phyloP scores from a whole-genome alignment of 2,113 vertebrate species.

The Chelonoidis abingdonii region DNA sequence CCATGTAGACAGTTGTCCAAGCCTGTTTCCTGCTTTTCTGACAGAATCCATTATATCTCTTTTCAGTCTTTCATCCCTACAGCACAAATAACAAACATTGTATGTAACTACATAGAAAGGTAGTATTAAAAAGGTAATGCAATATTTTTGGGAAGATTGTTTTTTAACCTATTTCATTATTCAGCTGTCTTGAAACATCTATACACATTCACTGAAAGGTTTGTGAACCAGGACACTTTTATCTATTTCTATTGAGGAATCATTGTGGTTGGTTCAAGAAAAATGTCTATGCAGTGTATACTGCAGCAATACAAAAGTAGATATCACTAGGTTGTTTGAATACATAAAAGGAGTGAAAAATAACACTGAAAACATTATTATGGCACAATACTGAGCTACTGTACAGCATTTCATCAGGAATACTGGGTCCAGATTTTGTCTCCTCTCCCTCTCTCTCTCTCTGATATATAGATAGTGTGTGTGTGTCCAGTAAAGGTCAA shows the following conservation, averaged over 20 bases:
- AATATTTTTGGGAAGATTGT: background rate
- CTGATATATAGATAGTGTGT: background rate
- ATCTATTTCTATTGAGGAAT: background rate
- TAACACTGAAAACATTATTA: background rate
- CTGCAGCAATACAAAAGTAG: background rate
- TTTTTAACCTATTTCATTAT: background rate
- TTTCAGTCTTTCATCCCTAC: background rate
- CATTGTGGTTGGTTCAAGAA: background rate
- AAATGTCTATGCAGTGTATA: background rate
- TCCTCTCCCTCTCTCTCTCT: background rate
- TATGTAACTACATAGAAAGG: background rate
- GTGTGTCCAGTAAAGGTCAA: accelerated
- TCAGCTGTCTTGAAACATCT: background rate
- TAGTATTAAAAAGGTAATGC: background rate
- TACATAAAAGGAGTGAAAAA: background rate
- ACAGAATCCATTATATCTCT: background rate
- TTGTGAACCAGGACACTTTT: background rate
- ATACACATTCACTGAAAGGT: background rate
- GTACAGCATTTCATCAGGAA: background rate
- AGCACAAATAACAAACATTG: background rate
- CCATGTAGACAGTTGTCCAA: background rate
- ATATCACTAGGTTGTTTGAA: background rate
- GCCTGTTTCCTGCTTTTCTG: background rate
- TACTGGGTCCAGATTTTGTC: background rate
- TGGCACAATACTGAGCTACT: background rate